Evolutionary conservation across 2,888 invertebrate species (phyloP), one percentile per base, ranked within the genome.

Genomic region (Lasioglossum lativentre): DNA sequence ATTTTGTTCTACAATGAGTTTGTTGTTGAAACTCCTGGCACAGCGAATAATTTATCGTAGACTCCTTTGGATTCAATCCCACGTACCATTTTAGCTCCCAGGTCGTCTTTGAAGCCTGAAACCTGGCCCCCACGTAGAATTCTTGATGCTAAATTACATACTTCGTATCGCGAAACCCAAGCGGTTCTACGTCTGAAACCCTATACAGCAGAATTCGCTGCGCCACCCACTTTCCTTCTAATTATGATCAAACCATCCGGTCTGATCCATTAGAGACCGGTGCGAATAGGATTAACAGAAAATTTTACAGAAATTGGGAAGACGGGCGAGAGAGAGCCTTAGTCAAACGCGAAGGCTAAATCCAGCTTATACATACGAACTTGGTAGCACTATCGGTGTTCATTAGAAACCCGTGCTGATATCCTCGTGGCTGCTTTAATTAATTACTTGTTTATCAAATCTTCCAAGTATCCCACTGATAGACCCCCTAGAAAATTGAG

Each of bases 61-160:
- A n/a, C 19, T 38, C 23, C 70, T 70, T 70, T 70, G 70, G 68
- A 68, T 38, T 63, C 59, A 63, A 63, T 63, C 59, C 59, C 59
- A 30, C 2, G 59, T 63, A 66, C 34, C 66, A 19, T 38, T 40
- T n/a, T 42, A 71, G 42, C n/a, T n/a, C 23, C 70, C 23, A 2
- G 70, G 27, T 27, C 42, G 38, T 42, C 23, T 27, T 70, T 16
- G 42, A 70, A 70, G 23, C 40, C n/a, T 40, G 42, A 70, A 42
- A 40, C 40, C n/a, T 40, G 14, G 40, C n/a, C 12, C n/a, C 12
- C 38, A 23, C 40, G 23, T 40, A 40, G 34, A 42, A 40, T n/a
- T 42, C 42, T 70, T 14, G 70, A 70, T 40, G n/a, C 40, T 70
- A 70, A 34, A 42, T 14, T 70, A n/a, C n/a, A n/a, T n/a, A 42